Evolutionary conservation across 2,113 vertebrate genomes (phyloP).

Genomic region (Pituophis catenifer): DNA sequence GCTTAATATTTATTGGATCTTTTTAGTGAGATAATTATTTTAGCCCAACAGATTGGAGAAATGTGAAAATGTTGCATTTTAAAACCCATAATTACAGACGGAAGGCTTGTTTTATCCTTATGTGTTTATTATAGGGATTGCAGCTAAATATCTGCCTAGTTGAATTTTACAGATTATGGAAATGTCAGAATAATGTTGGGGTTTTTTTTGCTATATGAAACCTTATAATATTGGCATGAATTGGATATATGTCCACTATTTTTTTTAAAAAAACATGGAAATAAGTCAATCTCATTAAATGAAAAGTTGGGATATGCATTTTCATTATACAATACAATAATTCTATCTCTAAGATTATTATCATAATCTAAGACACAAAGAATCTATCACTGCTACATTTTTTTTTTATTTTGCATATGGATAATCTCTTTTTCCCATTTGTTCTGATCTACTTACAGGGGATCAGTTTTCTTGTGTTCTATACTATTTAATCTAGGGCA

Average conservation of each 20-base stretch:
- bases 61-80: not conserved
- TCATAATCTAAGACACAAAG: not conserved
- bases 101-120: not conserved
- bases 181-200: not conserved
- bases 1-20: not conserved
- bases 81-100: not conserved
- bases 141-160: not conserved
- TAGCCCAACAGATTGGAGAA: not conserved
- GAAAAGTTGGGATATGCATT: not conserved
- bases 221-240: not conserved
- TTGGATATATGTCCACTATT: not conserved
- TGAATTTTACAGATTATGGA: conserved; percentile 22
- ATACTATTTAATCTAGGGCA: not conserved
- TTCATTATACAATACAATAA: not conserved
- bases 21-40: not conserved
- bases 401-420: not conserved
- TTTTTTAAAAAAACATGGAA: not conserved
- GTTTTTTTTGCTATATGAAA: not conserved
- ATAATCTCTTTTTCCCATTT: not conserved
- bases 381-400: not conserved
- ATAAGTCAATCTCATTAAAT: not conserved
- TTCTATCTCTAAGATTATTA: not conserved
- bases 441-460: not conserved
- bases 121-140: conserved; percentile 4
- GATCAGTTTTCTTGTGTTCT: not conserved